Conservation (phyloP, 2,888 invertebrate species). For the Syrista parreyssii region DNA sequence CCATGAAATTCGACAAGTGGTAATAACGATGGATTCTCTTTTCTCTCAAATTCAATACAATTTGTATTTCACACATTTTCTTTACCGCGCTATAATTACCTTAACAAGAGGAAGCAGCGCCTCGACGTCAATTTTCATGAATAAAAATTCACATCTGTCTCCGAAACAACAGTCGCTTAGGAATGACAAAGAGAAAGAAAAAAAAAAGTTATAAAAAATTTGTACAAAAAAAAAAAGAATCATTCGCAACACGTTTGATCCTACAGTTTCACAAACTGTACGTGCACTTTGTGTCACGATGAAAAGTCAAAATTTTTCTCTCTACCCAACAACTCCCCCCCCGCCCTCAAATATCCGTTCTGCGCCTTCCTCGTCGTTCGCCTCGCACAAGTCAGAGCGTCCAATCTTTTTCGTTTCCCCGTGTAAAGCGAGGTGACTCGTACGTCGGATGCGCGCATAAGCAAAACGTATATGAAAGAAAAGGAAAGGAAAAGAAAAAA, state of each 20-base stretch:
- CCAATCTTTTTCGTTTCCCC: neutral
- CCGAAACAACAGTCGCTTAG: neutral
- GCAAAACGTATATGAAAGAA: conserved; percentile 12
- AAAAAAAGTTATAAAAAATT: neutral
- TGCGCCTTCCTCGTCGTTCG: neutral
- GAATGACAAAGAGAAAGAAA: neutral
- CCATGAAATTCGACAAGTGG: neutral
- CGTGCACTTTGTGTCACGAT: neutral
- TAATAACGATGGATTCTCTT: neutral
- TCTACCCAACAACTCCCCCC: no score
- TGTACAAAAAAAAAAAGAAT: neutral
- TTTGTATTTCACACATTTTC: neutral
- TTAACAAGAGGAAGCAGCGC: neutral
- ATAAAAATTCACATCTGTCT: no score
- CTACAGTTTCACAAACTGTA: neutral
- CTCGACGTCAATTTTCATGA: no score
- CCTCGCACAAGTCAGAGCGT: no score
- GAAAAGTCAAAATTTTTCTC: neutral
- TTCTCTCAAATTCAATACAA: neutral
- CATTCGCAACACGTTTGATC: neutral
- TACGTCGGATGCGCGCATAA: neutral
- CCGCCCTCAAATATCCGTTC: neutral
- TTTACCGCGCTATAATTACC: neutral
- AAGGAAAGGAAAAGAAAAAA: conserved; percentile 15
- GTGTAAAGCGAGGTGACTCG: neutral